Evolutionary conservation across 2,888 invertebrate species (phyloP).

Genomic region (Cataglyphis cursor): DNA sequence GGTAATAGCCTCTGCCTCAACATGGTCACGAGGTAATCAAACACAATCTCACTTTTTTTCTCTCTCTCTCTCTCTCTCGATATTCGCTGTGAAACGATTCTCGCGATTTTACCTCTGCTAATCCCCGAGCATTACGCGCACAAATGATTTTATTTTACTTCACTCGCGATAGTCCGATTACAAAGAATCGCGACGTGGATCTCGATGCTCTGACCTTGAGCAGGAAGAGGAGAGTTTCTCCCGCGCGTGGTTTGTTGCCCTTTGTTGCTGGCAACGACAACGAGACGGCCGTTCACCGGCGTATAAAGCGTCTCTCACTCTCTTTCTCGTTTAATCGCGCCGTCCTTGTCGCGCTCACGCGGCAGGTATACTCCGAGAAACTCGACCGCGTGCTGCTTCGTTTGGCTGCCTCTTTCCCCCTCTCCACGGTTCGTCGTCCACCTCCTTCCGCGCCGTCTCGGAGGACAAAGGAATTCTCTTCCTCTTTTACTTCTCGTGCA

Average conservation of each 20-base stretch:
- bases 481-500: conserved; percentile 60
- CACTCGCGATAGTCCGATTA: not conserved
- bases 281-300: conserved; percentile 79
- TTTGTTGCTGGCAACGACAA: conserved; percentile 73
- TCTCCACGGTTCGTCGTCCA: conserved; percentile 28
- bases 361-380: conserved; percentile 69
- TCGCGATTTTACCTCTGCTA: conserved; percentile 8
- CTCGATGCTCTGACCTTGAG: conserved; percentile 72
- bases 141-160: not conserved
- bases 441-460: conserved; percentile 60
- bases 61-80: not conserved
- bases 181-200: conserved; percentile 44
- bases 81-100: conserved; percentile 6
- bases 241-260: conserved; percentile 76
- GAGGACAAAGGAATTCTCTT: conserved; percentile 84
- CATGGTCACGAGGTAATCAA: conserved; percentile 73
- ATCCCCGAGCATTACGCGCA: conserved; percentile 29
- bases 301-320: conserved; percentile 61
- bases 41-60: not conserved
- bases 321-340: conserved; percentile 8
- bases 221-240: conserved; percentile 39
- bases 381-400: conserved; percentile 72
- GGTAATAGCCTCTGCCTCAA: conserved; percentile 75
- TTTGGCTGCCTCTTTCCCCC: conserved; percentile 46
- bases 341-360: conserved; percentile 34